A percentile compares a stretch with the other conserved stretches of the same genome.
Evolutionary conservation across 2,797 vertebrate species (phyloP).

Genomic region (Ficedula albicollis): DNA sequence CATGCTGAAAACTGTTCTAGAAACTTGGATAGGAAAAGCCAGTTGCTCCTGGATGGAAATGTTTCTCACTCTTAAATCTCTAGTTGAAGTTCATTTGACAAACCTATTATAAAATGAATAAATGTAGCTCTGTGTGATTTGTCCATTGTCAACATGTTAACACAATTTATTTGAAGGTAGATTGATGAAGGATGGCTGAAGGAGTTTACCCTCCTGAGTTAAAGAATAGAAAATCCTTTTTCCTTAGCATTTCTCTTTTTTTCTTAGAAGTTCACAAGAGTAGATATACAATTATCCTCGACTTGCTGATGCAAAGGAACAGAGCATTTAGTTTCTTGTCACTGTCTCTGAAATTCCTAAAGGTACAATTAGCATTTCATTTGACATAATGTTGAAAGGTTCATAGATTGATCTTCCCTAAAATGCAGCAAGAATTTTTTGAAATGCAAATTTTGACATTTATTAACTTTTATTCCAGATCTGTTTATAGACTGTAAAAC

Average conservation of each 20-base stretch:
- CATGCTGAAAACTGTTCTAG: constrained; percentile 53
- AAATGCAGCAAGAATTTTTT: constrained; percentile 93
- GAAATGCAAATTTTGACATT: constrained; percentile 99
- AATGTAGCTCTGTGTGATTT: constrained; percentile 82
- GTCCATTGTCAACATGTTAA: constrained; percentile 86
- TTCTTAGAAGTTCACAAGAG: constrained; percentile 85
- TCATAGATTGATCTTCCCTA: constrained; percentile 99
- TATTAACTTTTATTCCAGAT: constrained; percentile 99
- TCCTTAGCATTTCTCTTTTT: constrained; percentile 75
- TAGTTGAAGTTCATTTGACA: constrained; percentile 80
- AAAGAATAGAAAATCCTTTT: constrained; percentile 85
- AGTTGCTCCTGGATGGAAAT: constrained; percentile 74
- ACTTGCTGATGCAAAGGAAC: constrained; percentile 98
- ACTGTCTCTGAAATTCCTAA: constrained; percentile 99
- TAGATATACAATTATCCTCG: constrained; percentile 92
- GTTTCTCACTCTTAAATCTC: constrained; percentile 78
- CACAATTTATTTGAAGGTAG: constrained; percentile 82
- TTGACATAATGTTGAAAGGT: constrained; percentile 99
- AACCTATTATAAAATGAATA: constrained; percentile 86
- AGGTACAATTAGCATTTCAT: constrained; percentile 99
- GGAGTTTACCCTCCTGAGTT: constrained; percentile 83
- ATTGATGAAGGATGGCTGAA: constrained; percentile 84
- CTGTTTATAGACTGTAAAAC: constrained; percentile 99
- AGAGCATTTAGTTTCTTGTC: constrained; percentile 99
- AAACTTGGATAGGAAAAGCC: constrained; percentile 68